phyloP scores from a whole-genome alignment of 1,140 invertebrate genomes.

The Drosophila asahinai region DNA sequence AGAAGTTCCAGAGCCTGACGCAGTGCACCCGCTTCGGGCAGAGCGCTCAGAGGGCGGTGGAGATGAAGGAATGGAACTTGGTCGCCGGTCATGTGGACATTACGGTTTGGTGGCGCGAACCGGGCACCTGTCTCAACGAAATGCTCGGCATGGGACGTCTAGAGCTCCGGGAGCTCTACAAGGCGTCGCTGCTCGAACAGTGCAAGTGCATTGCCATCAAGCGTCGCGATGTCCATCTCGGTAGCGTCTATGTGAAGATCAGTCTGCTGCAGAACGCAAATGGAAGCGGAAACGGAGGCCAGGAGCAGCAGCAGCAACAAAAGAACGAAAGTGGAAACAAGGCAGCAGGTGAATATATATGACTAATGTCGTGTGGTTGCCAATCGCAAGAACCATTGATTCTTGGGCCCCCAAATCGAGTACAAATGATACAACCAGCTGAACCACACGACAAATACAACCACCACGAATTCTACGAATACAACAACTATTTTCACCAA shows the following conservation, averaged over 20 bases:
- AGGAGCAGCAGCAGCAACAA: constrained; percentile 38
- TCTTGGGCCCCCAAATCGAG: constrained; percentile 42
- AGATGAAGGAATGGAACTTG: constrained; percentile 31
- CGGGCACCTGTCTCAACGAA: constrained; percentile 80
- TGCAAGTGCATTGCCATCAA: constrained; percentile 76
- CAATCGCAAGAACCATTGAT: constrained; percentile 51
- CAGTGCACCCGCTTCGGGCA: constrained; percentile 82
- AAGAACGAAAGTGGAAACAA: constrained; percentile 55
- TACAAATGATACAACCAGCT: constrained; percentile 31
- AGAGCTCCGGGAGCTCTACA: constrained; percentile 69
- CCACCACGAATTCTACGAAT: constrained; percentile 11
- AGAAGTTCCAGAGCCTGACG: constrained; percentile 80
- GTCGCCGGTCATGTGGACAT: constrained; percentile 66
- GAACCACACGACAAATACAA: constrained; percentile 36
- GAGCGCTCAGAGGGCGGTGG: constrained; percentile 64
- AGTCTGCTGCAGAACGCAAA: constrained; percentile 50
- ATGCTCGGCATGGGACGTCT: constrained; percentile 76
- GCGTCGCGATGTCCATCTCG: constrained; percentile 68
- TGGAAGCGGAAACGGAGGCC: constrained; percentile 35
- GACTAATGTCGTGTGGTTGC: constrained; percentile 71
- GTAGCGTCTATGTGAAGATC: constrained; percentile 77
- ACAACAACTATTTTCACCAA: constrained; percentile 22
- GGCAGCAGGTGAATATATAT: constrained; percentile 78
- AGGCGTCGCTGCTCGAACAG: constrained; percentile 74
- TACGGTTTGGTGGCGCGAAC: constrained; percentile 82